phyloP scores from a whole-genome alignment of 1,140 invertebrate species.

The Drosophila sulfurigaster region DNA sequence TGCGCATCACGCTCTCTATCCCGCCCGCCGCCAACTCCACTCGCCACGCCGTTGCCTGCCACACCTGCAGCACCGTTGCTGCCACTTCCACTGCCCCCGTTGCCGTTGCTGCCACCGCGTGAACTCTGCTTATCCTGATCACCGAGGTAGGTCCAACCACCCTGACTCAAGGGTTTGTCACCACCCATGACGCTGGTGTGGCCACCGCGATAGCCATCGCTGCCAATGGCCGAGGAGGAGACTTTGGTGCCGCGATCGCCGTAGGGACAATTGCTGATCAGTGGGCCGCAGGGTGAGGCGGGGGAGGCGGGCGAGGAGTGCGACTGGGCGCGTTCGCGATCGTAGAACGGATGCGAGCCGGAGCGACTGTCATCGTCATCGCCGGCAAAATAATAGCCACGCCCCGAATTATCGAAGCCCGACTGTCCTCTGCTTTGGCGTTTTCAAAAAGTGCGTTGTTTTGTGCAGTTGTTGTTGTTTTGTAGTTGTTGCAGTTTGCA shows the following conservation, averaged over 20 bases:
- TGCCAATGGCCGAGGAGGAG: constrained; percentile 72
- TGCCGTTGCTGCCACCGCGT: constrained; percentile 13
- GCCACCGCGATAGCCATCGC: constrained; percentile 62
- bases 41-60: constrained; percentile 33
- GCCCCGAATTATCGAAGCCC: constrained; percentile 85
- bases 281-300: constrained; percentile 62
- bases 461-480: constrained; percentile 46
- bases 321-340: constrained; percentile 44
- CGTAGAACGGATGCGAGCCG: constrained; percentile 47
- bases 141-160: constrained; percentile 77
- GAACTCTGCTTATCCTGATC: constrained; percentile 67
- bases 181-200: constrained; percentile 64
- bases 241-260: constrained; percentile 57
- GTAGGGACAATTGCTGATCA: constrained; percentile 70
- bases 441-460: not conserved
- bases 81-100: constrained; percentile 15
- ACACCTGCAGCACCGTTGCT: constrained; percentile 18
- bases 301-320: constrained; percentile 14
- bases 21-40: constrained; percentile 45
- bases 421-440: constrained; percentile 71
- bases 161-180: constrained; percentile 30
- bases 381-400: constrained; percentile 85
- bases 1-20: constrained; percentile 70
- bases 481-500: not conserved
- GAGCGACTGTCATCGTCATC: constrained; percentile 77